These are phyloP conservation scores for Temnothorax rugatulus DNA, from an alignment of 2,888 invertebrate species.

Conservation along the genomic window DNA sequence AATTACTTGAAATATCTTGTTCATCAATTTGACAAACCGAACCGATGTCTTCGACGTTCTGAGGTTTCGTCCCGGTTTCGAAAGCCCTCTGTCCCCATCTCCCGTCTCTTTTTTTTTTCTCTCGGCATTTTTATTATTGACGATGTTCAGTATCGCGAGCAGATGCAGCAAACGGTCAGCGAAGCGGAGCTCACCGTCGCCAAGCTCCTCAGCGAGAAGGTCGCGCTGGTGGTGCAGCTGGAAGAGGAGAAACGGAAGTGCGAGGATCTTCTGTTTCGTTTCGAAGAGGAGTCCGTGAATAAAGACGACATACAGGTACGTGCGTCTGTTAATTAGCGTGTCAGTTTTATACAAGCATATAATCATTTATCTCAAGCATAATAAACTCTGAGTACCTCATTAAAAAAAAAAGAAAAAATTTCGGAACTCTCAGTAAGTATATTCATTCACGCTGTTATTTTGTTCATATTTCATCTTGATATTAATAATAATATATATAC, in stretches of 20 bases:
- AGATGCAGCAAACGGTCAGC: conserved; percentile 87
- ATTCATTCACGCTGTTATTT: background rate
- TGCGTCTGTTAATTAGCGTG: background rate
- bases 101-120: background rate
- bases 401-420: background rate
- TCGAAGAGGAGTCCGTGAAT: conserved; percentile 96
- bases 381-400: conserved; percentile 4
- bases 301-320: conserved; percentile 95
- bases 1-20: background rate
- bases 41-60: background rate
- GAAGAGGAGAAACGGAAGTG: conserved; percentile 93
- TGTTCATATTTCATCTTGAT: background rate
- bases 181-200: conserved; percentile 87
- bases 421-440: conserved; percentile 53
- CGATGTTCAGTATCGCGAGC: conserved; percentile 87
- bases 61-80: conserved; percentile 11
- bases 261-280: conserved; percentile 96
- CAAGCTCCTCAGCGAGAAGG: conserved; percentile 86
- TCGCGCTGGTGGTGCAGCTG: conserved; percentile 88
- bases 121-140: conserved; percentile 20
- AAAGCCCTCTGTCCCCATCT: background rate
- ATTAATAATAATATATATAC: background rate
- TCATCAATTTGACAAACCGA: background rate
- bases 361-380: background rate
- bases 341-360: background rate